Base-by-base conservation (phyloP, 2,888 invertebrate genomes). In the Notodonta dromedarius region DNA sequence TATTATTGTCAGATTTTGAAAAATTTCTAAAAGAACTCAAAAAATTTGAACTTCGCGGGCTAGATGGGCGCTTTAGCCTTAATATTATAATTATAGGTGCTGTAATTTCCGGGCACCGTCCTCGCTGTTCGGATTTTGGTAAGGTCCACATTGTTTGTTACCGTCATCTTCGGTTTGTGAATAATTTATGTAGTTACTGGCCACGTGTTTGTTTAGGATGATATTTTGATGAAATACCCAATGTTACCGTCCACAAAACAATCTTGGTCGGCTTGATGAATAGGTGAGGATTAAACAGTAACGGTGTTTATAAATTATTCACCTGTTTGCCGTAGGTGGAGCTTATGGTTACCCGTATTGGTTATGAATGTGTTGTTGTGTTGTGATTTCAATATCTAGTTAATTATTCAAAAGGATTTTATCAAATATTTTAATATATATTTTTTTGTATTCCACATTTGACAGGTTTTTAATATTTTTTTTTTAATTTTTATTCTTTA, bases 151-250 rank as follows among this genome's bases (percentile, higher is more conserved):
- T 79, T 81, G 82, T 78, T 78, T 77, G 78, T 77, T 77, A 76
- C 76, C 73, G 72, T 80, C 82, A 81, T 84, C 77, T 76, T 76
- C 77, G 70, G 72, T 77, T 78, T 73, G 73, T 87, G 86, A 88
- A 88, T 88, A 83, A 88, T 88, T 80, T 79, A 86, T 85, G 78
- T 76, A 84, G 82, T 85, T 83, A 81, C 71, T 80, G 83, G 78
- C 76, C 80, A 84, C 73, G 71, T 74, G 88, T 90, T 89, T 88
- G 79, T 79, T 88, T 87, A 90, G 89, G 90, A 86, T 86, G 78
- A 83, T 86, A 85, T 87, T 87, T 85, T 86, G 84, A 85, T 86
- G 82, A 80, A 78, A 77, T 78, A 80, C 77, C 73, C 70, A 77
- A 75, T 71, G 71, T 58, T 62, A 69, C 69, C 69, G 68, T 74